Evolutionary conservation across 1,140 invertebrate genomes (phyloP).

Genomic region (Akabosia matsudoensis): DNA sequence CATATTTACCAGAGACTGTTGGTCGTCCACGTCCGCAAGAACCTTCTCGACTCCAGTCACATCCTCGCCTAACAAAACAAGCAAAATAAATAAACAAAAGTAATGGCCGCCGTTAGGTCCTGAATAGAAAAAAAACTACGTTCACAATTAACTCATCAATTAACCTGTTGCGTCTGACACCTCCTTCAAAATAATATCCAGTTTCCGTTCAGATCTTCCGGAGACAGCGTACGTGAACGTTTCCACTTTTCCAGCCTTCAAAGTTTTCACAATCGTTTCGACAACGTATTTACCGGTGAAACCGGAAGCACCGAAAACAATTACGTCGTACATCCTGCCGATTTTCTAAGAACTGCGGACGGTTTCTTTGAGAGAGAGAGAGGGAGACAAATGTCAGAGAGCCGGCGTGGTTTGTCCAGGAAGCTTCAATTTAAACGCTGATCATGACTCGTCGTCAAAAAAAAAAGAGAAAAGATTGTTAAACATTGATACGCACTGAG

Average conservation of each 20-base stretch:
- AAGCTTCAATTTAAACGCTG: too few species aligned
- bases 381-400: too few species aligned
- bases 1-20: constrained; percentile 70
- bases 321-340: constrained; percentile 56
- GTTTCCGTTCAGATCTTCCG: constrained; percentile 67
- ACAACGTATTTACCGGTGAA: constrained; percentile 78
- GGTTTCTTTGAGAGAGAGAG: too few species aligned
- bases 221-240: constrained; percentile 67
- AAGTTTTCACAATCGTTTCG: constrained; percentile 55
- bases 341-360: too few species aligned
- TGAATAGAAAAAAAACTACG: background rate
- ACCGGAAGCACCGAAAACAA: constrained; percentile 79
- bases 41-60: constrained; percentile 64
- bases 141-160: background rate
- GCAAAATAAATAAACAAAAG: constrained; percentile 27
- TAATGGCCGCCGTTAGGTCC: background rate
- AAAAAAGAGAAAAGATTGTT: too few species aligned
- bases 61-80: constrained; percentile 56
- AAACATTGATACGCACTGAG: too few species aligned
- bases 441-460: too few species aligned
- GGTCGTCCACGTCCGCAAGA: constrained; percentile 72
- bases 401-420: too few species aligned
- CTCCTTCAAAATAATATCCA: constrained; percentile 64
- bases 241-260: background rate
- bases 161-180: constrained; percentile 56